Conservation (phyloP, 2,888 invertebrate genomes). For the Drosophila neonasuta region DNA sequence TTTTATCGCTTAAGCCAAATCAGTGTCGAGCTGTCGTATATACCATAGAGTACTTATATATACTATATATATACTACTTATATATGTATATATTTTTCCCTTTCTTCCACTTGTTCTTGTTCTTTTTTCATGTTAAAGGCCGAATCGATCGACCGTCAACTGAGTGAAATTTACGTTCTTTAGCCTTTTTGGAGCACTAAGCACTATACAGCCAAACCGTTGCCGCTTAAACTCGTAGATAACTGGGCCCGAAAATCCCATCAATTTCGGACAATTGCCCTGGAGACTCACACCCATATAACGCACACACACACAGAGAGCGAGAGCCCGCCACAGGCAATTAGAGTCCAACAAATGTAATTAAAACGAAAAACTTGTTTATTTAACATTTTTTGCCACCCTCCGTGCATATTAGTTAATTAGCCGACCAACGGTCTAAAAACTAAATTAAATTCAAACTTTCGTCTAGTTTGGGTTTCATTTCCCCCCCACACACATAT, state of each 20-base stretch:
- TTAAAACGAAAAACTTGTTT: constrained; percentile 42
- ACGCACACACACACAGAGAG: not conserved
- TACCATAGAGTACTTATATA: not conserved
- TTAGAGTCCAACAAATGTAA: constrained; percentile 33
- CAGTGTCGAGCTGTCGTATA: constrained; percentile 65
- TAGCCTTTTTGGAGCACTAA: constrained; percentile 19
- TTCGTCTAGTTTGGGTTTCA: not conserved
- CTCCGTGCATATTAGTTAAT: constrained; percentile 50
- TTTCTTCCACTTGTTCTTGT: not conserved
- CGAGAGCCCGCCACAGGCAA: constrained; percentile 22
- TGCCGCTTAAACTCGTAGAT: not conserved
- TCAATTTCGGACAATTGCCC: constrained; percentile 34
- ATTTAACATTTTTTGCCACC: constrained; percentile 10
- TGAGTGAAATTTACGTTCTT: constrained; percentile 41
- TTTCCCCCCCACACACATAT: not conserved
- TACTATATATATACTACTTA: constrained; percentile 11
- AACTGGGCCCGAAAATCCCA: constrained; percentile 21
- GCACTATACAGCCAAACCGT: constrained; percentile 9
- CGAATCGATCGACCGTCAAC: constrained; percentile 45
- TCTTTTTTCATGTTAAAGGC: constrained; percentile 1
- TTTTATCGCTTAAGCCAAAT: constrained; percentile 74
- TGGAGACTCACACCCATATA: constrained; percentile 11
- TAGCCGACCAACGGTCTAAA: constrained; percentile 27
- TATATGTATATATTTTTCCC: constrained; percentile 2
- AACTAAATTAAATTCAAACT: constrained; percentile 22